Percentiles rank a stretch among this genome's conserved stretches.
Conservation (phyloP, 2,797 vertebrate species). For the Myotis daubentonii region DNA sequence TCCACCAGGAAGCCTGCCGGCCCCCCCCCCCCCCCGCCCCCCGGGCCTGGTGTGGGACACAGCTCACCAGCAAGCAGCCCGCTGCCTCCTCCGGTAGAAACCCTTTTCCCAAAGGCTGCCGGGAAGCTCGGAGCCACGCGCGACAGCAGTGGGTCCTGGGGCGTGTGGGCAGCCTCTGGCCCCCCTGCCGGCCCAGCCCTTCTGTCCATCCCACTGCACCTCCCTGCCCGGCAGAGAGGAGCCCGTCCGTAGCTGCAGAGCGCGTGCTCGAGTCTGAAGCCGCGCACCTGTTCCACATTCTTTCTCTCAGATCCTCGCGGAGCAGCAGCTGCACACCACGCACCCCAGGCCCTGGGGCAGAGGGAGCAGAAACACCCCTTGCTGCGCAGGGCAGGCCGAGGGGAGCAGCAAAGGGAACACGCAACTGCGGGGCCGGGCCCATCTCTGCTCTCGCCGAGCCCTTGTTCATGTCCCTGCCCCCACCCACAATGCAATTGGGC, state of each 20-base stretch:
- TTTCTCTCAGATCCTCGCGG: fast-evolving
- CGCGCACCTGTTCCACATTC: fast-evolving
- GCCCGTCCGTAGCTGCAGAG: fast-evolving
- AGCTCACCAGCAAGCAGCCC: neutral
- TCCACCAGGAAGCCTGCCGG: neutral
- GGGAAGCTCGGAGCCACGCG: neutral
- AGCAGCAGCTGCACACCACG: neutral
- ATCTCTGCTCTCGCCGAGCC: fast-evolving
- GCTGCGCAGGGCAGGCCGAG: fast-evolving
- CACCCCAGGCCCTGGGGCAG: neutral
- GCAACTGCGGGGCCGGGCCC: fast-evolving
- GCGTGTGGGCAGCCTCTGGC: fast-evolving
- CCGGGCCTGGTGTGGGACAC: fast-evolving
- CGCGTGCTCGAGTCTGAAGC: fast-evolving
- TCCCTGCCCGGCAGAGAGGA: fast-evolving
- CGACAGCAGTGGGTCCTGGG: neutral
- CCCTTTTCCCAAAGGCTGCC: neutral
- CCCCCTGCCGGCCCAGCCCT: no score
- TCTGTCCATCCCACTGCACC: fast-evolving
- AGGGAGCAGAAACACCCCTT: neutral
- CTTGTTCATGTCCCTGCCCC: no score
- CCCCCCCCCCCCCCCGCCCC: neutral
- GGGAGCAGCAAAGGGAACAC: neutral
- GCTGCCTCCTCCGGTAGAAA: fast-evolving
- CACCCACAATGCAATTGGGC: neutral